Evolutionary conservation across 2,797 vertebrate genomes (phyloP), one percentile per base, ranked within the genome.

Genomic region (Eulemur mongoz): DNA sequence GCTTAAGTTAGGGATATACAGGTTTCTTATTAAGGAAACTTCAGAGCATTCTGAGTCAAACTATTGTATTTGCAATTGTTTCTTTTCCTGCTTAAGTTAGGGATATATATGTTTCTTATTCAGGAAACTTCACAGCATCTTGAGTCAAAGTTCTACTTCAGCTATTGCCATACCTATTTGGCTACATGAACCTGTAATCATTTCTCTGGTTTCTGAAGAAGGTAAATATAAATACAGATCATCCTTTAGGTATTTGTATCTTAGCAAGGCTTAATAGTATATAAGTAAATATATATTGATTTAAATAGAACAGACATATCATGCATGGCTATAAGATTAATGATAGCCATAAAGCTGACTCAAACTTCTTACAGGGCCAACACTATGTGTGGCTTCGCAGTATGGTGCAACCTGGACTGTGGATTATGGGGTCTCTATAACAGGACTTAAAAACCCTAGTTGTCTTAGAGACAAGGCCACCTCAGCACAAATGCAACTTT

Each of bases 1-100:
- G 1, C 1, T 57, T 67, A 89, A 81, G 6, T 76, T 61, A 85
- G 23, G 32, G 1, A n/a, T 2, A 61, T 18, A 32, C 17, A 35
- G 17, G 14, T 91, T 91, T 65, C 32, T 91, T 84, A 50, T 67
- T 94, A 40, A 96, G 69, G 50, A 96, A 95, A 70, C 4, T 50
- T 82, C 38, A 90, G 35, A 73, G 15, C 50, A 70, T 89, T 12
- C 25, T 50, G 57, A 82, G 13, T 45, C 30, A 59, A 73, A 73
- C 50, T 52, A 52, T 18, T 20, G 50, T 52, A 52, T 79, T 35
- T 79, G n/a, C n/a, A 65, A 4, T 40, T 43, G 27, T 61, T 40
- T 86, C 10, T 80, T 94, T 87, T 89, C 76, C 13, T 45, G 1
- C 2, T 45, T 67, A 89, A 81, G 8, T 76, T 61, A 85, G 23